phyloP scores from a whole-genome alignment of 2,797 vertebrate species.

The Mormyrus hasselquistii region DNA sequence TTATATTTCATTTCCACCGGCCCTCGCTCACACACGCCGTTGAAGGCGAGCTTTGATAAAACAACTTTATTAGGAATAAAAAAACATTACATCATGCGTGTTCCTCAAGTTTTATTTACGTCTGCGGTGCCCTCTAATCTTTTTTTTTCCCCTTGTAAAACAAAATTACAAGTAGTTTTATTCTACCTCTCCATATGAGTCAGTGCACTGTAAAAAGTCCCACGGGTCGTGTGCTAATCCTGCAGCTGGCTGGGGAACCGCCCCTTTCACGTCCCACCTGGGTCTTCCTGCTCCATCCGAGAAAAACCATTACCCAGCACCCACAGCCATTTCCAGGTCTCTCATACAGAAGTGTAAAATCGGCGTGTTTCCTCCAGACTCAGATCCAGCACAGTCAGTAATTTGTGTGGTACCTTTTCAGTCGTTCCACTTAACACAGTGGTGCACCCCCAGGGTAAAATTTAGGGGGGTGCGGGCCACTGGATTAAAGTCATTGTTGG shows the following conservation, averaged over 20 bases:
- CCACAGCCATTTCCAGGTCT: not conserved
- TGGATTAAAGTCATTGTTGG: not conserved
- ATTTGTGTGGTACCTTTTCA: not conserved
- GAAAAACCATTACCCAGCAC: not conserved
- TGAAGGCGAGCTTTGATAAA: not conserved
- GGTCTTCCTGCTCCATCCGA: not conserved
- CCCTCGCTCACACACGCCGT: slow-evolving; percentile 28
- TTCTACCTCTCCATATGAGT: slow-evolving; percentile 29
- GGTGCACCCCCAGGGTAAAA: not conserved
- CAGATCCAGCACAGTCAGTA: not conserved
- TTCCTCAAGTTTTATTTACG: not conserved
- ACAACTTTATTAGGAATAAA: slow-evolving; percentile 7
- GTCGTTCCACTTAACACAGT: not conserved
- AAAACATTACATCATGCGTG: not conserved
- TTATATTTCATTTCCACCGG: slow-evolving; percentile 32
- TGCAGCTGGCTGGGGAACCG: not conserved
- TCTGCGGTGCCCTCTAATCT: slow-evolving; percentile 18
- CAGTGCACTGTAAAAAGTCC: slow-evolving; percentile 29
- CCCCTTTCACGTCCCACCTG: not conserved
- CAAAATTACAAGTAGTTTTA: slow-evolving; percentile 10
- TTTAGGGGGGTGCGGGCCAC: not conserved
- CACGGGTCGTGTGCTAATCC: slow-evolving; percentile 13
- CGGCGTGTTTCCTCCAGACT: not conserved
- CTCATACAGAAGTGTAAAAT: not conserved
- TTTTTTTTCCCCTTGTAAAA: slow-evolving; percentile 7